phyloP scores from a whole-genome alignment of 2,113 vertebrate species.

The Thymallus thymallus region DNA sequence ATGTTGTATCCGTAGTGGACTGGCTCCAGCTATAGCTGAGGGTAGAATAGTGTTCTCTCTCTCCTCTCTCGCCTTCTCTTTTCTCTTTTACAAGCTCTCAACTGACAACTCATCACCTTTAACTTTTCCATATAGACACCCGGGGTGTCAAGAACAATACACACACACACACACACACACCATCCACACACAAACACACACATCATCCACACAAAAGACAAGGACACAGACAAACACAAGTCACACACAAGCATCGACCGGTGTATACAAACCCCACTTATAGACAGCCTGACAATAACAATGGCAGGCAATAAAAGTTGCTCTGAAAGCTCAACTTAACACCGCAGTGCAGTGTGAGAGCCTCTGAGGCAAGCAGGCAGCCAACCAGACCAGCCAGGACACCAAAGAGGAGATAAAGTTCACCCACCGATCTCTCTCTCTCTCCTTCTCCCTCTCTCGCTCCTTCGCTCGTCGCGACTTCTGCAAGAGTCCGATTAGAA shows the following conservation, averaged over 20 bases:
- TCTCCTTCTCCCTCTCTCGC: slow-evolving; percentile 65
- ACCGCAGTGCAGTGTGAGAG: slow-evolving; percentile 27
- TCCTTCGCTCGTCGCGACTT: slow-evolving; percentile 86
- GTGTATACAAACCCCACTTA: neutral
- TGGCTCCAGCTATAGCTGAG: too few species aligned
- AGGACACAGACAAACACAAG: neutral
- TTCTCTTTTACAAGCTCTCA: neutral
- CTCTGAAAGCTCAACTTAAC: slow-evolving; percentile 5
- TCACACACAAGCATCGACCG: neutral
- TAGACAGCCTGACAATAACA: slow-evolving; percentile 22
- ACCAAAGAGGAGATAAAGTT: slow-evolving; percentile 1
- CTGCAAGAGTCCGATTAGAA: slow-evolving; percentile 92
- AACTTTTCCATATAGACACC: too few species aligned
- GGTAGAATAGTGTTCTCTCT: too few species aligned
- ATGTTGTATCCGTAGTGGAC: too few species aligned
- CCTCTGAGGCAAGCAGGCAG: slow-evolving; percentile 2
- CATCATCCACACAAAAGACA: neutral
- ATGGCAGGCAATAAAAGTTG: slow-evolving; percentile 43
- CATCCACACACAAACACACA: too few species aligned
- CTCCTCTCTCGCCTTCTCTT: neutral
- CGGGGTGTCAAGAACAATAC: too few species aligned
- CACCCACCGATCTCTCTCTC: slow-evolving; percentile 66
- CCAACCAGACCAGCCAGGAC: slow-evolving; percentile 9
- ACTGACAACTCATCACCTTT: too few species aligned
- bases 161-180: too few species aligned